Base-by-base conservation (phyloP, 2,888 invertebrate species). In the Stenichneumon culpator region DNA sequence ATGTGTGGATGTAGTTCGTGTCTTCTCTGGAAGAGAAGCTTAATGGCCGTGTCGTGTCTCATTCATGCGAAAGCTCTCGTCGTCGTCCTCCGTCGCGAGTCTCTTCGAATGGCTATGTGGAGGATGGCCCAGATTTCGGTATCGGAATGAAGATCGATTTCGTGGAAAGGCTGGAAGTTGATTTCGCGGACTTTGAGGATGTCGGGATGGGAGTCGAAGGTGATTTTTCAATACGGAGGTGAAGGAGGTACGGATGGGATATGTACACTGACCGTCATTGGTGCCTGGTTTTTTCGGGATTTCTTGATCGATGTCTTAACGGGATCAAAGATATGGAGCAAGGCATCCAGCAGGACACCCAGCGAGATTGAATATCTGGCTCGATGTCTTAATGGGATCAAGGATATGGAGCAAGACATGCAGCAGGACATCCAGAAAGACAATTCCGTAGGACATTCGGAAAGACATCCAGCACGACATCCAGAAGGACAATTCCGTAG, bases 11-110 rank as follows among this genome's bases (percentile, higher is more conserved):
- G 74, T 32, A 50, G 68, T 50, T 44, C 83, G 32, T 47, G 60
- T 85, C 87, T 86, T 87, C 70, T 50, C 52, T 19, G 63, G 19
- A 39, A 39, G 72, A 73, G 87, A 89, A 90, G 91, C 90, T 92
- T 92, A 93, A 92, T 92, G 92, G 90, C 89, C 90, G 89, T 88
- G 87, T 88, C 89, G 89, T 90, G 87, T 89, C 89, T 90, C 92
- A 92, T 92, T 92, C 92, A 92, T 90, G 91, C 88, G 90, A 90
- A 89, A 73, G 67, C 65, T 68, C 73, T 47, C 50, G 50, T 32
- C 50, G 50, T 32, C 65, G 57, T 63, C 22, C 69, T 47, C 60
- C 54, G 25, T 52, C 77, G 32, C 50, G 19, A 50, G 63, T 70
- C 50, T 28, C 60, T 75, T 47, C 28, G 47, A 19, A 25, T 54